phyloP scores from a whole-genome alignment of 1,140 invertebrate species.

The Halesus radiatus region DNA sequence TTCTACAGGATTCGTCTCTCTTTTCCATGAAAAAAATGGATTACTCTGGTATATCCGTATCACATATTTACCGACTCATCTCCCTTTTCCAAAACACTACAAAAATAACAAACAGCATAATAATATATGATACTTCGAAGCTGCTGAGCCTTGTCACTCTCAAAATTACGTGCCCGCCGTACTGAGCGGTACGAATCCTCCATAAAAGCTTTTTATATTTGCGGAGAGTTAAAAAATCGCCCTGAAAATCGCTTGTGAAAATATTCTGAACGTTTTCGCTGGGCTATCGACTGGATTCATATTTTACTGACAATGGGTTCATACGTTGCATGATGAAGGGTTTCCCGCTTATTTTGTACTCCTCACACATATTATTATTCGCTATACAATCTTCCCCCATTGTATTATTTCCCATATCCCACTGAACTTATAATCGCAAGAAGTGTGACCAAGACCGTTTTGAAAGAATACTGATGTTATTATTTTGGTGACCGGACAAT shows the following conservation, averaged over 20 bases:
- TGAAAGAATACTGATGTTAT: too few species aligned
- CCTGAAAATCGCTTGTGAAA: slow-evolving; percentile 20
- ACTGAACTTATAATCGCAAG: too few species aligned
- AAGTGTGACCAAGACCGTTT: too few species aligned
- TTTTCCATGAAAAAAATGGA: background rate
- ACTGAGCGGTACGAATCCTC: slow-evolving; percentile 14
- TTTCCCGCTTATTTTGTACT: background rate
- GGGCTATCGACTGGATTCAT: slow-evolving; percentile 28
- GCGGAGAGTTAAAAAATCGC: slow-evolving; percentile 7
- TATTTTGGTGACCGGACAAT: too few species aligned
- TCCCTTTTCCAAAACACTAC: background rate
- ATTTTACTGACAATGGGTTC: slow-evolving; percentile 28
- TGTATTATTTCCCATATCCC: too few species aligned
- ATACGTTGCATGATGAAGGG: slow-evolving; percentile 21
- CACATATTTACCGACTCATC: too few species aligned
- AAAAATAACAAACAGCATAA: background rate
- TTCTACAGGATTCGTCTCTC: too few species aligned
- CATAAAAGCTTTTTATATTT: slow-evolving; percentile 13
- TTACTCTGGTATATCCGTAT: background rate
- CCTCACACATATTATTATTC: background rate
- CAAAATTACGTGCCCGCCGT: background rate
- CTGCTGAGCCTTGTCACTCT: slow-evolving; percentile 11
- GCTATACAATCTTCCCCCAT: too few species aligned
- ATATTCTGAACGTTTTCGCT: slow-evolving; percentile 31
- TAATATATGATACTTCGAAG: slow-evolving; percentile 10